A percentile compares a stretch with the other conserved stretches of the same genome.
These are phyloP conservation scores for Toxotes chatareus DNA, from an alignment of 2,113 vertebrate genomes.

Conservation along the genomic window DNA sequence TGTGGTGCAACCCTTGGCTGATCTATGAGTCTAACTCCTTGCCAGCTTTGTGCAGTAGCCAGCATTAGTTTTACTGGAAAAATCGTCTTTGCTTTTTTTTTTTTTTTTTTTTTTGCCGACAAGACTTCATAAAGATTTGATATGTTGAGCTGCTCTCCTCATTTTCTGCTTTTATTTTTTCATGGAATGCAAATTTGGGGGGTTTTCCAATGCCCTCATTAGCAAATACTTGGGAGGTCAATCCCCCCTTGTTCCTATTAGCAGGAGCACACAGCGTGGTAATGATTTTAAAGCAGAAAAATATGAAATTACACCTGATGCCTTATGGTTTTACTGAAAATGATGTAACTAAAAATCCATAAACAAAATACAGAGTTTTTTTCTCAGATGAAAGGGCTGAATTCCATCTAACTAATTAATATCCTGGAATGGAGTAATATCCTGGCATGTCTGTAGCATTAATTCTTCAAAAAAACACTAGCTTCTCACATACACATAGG, in stretches of 20 bases:
- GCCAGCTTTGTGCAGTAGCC: constrained; percentile 40
- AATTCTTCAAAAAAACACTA: constrained; percentile 10
- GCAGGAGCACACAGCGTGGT: neutral
- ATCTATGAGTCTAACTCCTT: neutral
- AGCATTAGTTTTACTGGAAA: constrained; percentile 16
- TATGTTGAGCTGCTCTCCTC: constrained; percentile 19
- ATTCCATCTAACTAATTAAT: constrained; percentile 11
- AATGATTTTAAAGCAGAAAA: constrained; percentile 6
- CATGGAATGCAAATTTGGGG: neutral
- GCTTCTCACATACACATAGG: constrained; percentile 6
- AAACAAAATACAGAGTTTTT: neutral
- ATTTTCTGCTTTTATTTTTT: constrained; percentile 15
- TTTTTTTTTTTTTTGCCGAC: neutral
- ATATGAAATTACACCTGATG: constrained; percentile 19
- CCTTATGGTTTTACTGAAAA: neutral
- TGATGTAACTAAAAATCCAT: neutral
- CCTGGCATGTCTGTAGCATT: constrained; percentile 1
- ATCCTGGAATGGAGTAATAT: neutral
- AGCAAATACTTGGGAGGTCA: constrained; percentile 31
- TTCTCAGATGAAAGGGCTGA: neutral
- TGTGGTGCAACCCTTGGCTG: constrained; percentile 61
- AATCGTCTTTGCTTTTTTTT: neutral
- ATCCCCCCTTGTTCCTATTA: neutral
- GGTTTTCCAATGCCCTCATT: constrained; percentile 17
- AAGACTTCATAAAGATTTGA: constrained; percentile 38